Evolutionary conservation across 2,888 invertebrate species (phyloP), one percentile per base, ranked within the genome.

Genomic region (Sarcophaga caerulescens): DNA sequence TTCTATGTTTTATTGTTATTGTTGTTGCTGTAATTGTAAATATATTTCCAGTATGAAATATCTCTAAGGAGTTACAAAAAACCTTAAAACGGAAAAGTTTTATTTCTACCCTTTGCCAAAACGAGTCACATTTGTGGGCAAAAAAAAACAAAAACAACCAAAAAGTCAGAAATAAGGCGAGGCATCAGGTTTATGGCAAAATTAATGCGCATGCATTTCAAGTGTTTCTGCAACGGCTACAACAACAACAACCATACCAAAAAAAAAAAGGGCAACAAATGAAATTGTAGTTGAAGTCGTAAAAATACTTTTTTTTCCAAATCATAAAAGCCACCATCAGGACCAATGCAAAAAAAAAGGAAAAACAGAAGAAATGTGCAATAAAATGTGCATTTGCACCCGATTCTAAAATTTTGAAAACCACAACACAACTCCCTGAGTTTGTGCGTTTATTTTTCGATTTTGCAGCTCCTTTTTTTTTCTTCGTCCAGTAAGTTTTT

Each of bases 151-250:
- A 77, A 63, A 21, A 57, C 57, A 52, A 74, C n/a, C n/a, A 69
- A 62, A 45, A 78, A 17, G 47, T 71, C 66, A 69, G 47, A 85
- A 85, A 79, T 82, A 82, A 85, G 85, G 85, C 85, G 85, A 85
- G 85, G 83, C 83, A 84, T 84, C 77, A 73, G 77, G 70, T 74
- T 78, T 71, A 85, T 83, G 76, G 83, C 83, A 73, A 76, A 75
- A 81, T 81, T 66, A 83, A 81, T 86, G 86, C 84, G 84, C 87
- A 87, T 84, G 87, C 81, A 84, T 82, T 84, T 82, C 68, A 68
- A 79, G 70, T 76, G 79, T 74, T 52, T 45, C 73, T 14, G 65
- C 68, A 85, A 78, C 81, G 47, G 23, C 65, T 47, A 84, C 23
- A n/a, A 19, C 57, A 47, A n/a, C 44, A 65, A 44, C 17, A 59